Evolutionary conservation across 2,888 invertebrate species (phyloP).

Genomic region (Drosophila anomalata): DNA sequence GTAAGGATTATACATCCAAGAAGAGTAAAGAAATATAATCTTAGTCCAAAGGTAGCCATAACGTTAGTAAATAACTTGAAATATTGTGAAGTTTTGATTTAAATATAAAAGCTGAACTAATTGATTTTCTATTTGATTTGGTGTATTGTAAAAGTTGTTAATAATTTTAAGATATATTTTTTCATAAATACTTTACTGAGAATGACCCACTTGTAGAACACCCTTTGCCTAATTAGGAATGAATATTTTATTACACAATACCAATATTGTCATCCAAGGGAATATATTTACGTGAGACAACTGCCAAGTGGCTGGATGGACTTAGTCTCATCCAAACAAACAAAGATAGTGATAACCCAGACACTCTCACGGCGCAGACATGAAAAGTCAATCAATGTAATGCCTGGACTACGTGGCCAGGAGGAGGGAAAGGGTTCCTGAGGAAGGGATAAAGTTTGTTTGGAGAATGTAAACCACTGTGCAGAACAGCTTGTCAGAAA

Average conservation of each 20-base stretch:
- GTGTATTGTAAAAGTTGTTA: background rate
- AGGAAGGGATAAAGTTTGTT: background rate
- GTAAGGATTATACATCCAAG: background rate
- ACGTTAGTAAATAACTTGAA: background rate
- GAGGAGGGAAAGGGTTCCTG: constrained; percentile 7
- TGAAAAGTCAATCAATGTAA: constrained; percentile 70
- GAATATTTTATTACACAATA: constrained; percentile 63
- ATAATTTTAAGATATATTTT: background rate
- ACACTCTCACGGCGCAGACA: constrained; percentile 17
- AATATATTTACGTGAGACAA: constrained; percentile 2
- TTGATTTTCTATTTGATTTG: background rate
- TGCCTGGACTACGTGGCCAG: constrained; percentile 56
- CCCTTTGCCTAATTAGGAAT: constrained; percentile 55
- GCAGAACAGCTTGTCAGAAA: constrained; percentile 42
- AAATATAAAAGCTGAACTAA: background rate
- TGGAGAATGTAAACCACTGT: constrained; percentile 5
- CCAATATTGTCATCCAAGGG: constrained; percentile 54
- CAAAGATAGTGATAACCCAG: constrained; percentile 14
- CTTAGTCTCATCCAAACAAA: background rate
- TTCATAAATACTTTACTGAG: background rate
- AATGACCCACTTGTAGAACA: background rate
- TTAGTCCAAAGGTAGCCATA: background rate
- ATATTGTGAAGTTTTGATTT: background rate
- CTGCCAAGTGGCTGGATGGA: background rate
- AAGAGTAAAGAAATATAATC: background rate